phyloP scores from a whole-genome alignment of 2,113 vertebrate species.

The Menidia beryllina region DNA sequence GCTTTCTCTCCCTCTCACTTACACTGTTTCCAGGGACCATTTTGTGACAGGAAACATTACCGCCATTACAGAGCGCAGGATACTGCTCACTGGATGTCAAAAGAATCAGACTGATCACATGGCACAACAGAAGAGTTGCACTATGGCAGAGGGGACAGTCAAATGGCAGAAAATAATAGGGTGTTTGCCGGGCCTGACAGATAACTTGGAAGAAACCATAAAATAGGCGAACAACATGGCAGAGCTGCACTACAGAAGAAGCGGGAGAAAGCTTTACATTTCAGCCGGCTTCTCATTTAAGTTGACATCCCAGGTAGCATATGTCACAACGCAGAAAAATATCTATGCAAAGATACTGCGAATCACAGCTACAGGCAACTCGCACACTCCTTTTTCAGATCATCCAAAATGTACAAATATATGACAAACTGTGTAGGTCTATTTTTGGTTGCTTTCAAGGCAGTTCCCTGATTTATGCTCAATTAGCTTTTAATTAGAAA shows the following conservation, averaged over 20 bases:
- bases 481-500: constrained; percentile 80
- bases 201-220: constrained; percentile 71
- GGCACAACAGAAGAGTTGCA: constrained; percentile 65
- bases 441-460: constrained; percentile 51
- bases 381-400: constrained; percentile 38
- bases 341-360: constrained; percentile 45
- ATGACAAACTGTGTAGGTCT: background rate
- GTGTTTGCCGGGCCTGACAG: constrained; percentile 73
- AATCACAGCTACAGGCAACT: constrained; percentile 47
- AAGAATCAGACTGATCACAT: constrained; percentile 76
- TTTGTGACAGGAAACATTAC: constrained; percentile 78
- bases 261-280: constrained; percentile 73
- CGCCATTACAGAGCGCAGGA: constrained; percentile 75
- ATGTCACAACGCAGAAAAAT: constrained; percentile 60
- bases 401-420: constrained; percentile 35
- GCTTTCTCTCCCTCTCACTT: constrained; percentile 47
- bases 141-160: constrained; percentile 71
- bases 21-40: constrained; percentile 48
- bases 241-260: constrained; percentile 66
- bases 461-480: constrained; percentile 69
- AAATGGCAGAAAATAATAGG: constrained; percentile 81
- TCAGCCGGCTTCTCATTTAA: constrained; percentile 67
- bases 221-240: constrained; percentile 68
- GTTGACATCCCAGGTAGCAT: constrained; percentile 66
- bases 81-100: constrained; percentile 72